Evolutionary conservation across 1,140 invertebrate species (phyloP).

Genomic region (Cataglyphis hispanica): DNA sequence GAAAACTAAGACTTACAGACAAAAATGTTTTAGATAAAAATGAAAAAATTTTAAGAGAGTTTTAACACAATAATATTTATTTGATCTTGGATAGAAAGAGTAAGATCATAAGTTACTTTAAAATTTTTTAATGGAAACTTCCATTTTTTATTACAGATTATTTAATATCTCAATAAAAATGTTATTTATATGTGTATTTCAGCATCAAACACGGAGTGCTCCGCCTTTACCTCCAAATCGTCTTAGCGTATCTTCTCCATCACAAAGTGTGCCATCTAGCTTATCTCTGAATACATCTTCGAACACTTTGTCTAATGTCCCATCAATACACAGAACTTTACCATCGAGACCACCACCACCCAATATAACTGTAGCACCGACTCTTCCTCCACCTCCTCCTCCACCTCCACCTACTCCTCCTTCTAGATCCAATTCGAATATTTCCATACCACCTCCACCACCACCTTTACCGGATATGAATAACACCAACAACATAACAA

Average conservation of each 20-base stretch:
- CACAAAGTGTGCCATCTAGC: conserved; percentile 77
- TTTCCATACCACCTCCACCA: conserved; percentile 86
- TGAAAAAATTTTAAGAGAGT: no score
- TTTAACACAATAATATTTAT: no score
- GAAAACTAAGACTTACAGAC: no score
- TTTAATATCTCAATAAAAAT: conserved; percentile 6
- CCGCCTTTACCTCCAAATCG: conserved; percentile 86
- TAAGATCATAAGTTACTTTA: no score
- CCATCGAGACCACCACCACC: conserved; percentile 84
- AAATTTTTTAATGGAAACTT: no score
- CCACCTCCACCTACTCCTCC: conserved; percentile 83
- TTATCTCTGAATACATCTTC: conserved; percentile 79
- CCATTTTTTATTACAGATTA: no score
- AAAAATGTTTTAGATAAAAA: no score
- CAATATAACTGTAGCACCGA: conserved; percentile 80
- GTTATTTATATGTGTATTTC: conserved; percentile 48
- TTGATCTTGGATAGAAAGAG: no score
- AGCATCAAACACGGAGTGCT: conserved; percentile 84
- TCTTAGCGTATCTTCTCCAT: conserved; percentile 74
- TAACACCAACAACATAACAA: conserved; percentile 71
- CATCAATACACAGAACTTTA: conserved; percentile 83
- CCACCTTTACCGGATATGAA: conserved; percentile 82
- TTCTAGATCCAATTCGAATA: conserved; percentile 73
- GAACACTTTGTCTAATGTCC: conserved; percentile 72
- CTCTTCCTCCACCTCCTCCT: conserved; percentile 83